Percentiles rank a stretch among this genome's conserved stretches.
Conservation (phyloP, 2,113 vertebrate genomes). For the Glaucidium brasilianum region DNA sequence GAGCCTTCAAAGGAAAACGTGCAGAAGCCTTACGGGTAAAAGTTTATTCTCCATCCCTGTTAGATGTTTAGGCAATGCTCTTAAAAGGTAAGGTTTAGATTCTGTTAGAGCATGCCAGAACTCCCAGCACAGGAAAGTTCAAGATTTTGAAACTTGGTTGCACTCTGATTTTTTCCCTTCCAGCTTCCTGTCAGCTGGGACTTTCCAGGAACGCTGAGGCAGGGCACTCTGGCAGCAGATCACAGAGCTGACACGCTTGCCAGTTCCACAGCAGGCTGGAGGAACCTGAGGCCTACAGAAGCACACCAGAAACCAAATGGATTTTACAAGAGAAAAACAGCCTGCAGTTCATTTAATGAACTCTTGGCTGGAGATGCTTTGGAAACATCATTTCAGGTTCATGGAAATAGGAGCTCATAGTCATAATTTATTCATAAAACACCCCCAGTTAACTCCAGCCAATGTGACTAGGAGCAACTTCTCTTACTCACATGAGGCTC, state of each 20-base stretch:
- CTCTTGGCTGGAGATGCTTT: background rate
- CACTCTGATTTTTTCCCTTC: background rate
- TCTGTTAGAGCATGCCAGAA: background rate
- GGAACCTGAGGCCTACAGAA: background rate
- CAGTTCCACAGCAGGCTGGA: background rate
- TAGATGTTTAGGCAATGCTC: background rate
- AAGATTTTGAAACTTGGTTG: background rate
- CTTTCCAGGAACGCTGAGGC: background rate
- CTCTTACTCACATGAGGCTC: background rate
- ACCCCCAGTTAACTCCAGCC: background rate
- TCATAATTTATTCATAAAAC: background rate
- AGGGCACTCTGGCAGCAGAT: background rate
- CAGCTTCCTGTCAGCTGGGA: background rate
- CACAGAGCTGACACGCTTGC: background rate
- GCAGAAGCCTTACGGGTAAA: accelerated
- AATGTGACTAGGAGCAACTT: background rate
- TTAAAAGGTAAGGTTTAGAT: background rate
- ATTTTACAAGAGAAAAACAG: background rate
- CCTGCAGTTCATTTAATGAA: background rate
- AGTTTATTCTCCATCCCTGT: background rate
- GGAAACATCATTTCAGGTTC: background rate
- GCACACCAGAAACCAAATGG: background rate
- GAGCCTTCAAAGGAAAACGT: background rate
- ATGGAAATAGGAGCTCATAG: background rate
- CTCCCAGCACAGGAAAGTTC: background rate